Percentiles rank a stretch among this genome's conserved stretches.
phyloP scores from a whole-genome alignment of 2,797 vertebrate genomes.

The Amblyraja radiata region DNA sequence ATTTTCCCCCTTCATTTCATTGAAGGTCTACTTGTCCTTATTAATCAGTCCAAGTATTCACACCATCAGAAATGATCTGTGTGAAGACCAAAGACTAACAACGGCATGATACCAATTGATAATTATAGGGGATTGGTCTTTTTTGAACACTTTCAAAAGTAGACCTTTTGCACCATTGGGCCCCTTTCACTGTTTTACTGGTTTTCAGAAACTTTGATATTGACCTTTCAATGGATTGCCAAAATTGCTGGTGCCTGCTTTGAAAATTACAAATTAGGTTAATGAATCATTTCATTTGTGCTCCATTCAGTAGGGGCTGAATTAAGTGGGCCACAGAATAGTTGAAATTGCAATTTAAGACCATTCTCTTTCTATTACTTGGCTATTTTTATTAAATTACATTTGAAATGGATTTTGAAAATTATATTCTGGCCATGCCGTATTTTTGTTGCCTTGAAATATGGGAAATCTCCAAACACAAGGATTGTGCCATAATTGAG shows the following conservation, averaged over 20 bases:
- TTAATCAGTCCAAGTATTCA: neutral
- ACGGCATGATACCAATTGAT: neutral
- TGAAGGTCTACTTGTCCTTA: slow-evolving; percentile 8
- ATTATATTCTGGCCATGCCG: neutral
- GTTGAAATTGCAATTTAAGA: neutral
- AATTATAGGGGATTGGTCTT: neutral
- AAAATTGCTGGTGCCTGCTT: too few species aligned
- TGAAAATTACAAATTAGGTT: too few species aligned
- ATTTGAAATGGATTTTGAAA: neutral
- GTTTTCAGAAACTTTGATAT: neutral
- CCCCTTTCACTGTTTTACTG: slow-evolving; percentile 21
- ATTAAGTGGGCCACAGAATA: slow-evolving; percentile 5
- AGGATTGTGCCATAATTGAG: neutral
- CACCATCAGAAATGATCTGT: neutral
- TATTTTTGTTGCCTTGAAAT: neutral
- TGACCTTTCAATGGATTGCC: neutral
- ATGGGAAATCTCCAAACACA: neutral
- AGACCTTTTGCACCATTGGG: slow-evolving; percentile 20
- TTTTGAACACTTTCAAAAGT: neutral
- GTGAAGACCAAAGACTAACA: slow-evolving; percentile 21
- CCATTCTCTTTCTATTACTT: neutral
- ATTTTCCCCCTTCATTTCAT: neutral
- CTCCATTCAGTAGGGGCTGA: neutral
- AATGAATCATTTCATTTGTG: neutral
- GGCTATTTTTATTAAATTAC: neutral